Conservation (phyloP, 1,140 invertebrate species). For the Megathymus violae region DNA sequence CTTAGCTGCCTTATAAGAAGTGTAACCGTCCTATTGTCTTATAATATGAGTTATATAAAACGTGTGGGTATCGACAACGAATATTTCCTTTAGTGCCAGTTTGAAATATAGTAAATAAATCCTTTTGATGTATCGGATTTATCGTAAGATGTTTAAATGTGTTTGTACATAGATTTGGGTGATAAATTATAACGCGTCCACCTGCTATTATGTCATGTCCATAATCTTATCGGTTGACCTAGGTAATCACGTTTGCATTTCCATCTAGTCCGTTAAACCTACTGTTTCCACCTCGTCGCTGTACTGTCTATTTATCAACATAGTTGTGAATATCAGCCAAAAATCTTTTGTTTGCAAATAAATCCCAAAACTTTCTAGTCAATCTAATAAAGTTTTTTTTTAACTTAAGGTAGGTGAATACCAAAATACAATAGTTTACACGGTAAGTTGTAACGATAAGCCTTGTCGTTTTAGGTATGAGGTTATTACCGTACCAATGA, state of each 20-base stretch:
- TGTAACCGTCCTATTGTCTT: slow-evolving; percentile 58
- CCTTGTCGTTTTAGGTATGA: slow-evolving; percentile 12
- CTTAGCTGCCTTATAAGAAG: slow-evolving; percentile 53
- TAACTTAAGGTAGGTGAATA: slow-evolving; percentile 58
- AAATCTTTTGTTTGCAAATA: slow-evolving; percentile 61
- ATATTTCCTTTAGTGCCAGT: slow-evolving; percentile 72
- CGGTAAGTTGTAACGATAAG: slow-evolving; percentile 34
- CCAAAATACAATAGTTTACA: slow-evolving; percentile 52
- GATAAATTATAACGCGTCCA: slow-evolving; percentile 29
- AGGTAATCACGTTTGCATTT: slow-evolving; percentile 64
- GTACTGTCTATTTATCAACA: slow-evolving; percentile 48
- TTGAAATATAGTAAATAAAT: slow-evolving; percentile 59
- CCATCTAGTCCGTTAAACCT: slow-evolving; percentile 72
- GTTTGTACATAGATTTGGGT: slow-evolving; percentile 31
- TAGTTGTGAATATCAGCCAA: slow-evolving; percentile 65
- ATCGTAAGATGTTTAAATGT: slow-evolving; percentile 26
- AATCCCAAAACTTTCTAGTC: slow-evolving; percentile 80
- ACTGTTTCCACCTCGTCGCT: slow-evolving; percentile 39
- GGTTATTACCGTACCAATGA: slow-evolving; percentile 60
- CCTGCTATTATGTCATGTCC: slow-evolving; percentile 23
- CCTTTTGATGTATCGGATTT: slow-evolving; percentile 40
- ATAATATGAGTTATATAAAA: slow-evolving; percentile 46
- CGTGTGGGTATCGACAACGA: slow-evolving; percentile 70
- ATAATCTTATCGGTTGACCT: slow-evolving; percentile 17
- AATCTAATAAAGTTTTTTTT: slow-evolving; percentile 62